These are phyloP conservation scores for Harpagoxenus sublaevis DNA, from an alignment of 2,888 invertebrate species.

Conservation along the genomic window DNA sequence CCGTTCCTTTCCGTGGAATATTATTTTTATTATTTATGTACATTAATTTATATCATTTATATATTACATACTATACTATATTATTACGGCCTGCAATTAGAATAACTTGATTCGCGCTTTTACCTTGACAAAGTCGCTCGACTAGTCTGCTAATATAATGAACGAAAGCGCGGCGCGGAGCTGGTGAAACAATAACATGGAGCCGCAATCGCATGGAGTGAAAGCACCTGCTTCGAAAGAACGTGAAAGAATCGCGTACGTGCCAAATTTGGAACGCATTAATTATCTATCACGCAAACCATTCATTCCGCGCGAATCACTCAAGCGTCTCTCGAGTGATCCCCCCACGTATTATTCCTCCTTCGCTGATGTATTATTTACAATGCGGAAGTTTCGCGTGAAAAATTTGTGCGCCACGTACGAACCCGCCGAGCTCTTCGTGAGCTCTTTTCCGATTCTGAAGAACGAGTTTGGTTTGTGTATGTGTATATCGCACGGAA, in stretches of 20 bases:
- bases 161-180: background rate
- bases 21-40: background rate
- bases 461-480: background rate
- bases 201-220: constrained; percentile 14
- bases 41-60: background rate
- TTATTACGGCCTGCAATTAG: background rate
- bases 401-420: background rate
- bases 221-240: constrained; percentile 33
- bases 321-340: background rate
- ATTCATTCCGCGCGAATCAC: constrained; percentile 22
- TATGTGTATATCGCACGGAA: background rate
- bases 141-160: background rate
- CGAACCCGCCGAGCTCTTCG: background rate
- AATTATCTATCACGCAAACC: constrained; percentile 37
- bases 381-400: background rate
- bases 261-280: constrained; percentile 41
- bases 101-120: background rate
- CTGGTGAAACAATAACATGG: constrained; percentile 12
- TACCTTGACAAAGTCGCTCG: background rate
- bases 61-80: background rate
- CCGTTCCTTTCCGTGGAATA: too few relatives aligned
- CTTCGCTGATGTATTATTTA: constrained; percentile 10
- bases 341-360: background rate
- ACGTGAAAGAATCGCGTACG: constrained; percentile 14
- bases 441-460: background rate